Evolutionary conservation across 2,797 vertebrate species (phyloP).

Genomic region (Oreochromis mossambicus): DNA sequence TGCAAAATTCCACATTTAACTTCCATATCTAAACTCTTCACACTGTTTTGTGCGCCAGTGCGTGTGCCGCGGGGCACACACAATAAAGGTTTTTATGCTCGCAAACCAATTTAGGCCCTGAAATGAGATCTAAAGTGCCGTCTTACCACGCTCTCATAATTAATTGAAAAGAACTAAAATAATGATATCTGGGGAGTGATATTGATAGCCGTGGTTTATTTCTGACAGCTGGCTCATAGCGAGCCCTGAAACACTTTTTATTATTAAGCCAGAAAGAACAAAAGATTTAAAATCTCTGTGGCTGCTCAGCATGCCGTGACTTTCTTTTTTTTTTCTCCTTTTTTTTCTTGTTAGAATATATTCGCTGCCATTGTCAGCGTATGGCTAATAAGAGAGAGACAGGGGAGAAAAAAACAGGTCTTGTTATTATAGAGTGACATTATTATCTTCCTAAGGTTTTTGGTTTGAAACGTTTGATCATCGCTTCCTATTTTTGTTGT

Average conservation of each 20-base stretch:
- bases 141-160: conserved; percentile 68
- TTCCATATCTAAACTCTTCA: conserved; percentile 56
- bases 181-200: conserved; percentile 69
- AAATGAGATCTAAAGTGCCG: conserved; percentile 74
- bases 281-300: conserved; percentile 52
- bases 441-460: neutral
- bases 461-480: conserved; percentile 4
- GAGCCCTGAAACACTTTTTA: conserved; percentile 54
- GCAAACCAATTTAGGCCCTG: conserved; percentile 73
- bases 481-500: neutral
- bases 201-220: conserved; percentile 68
- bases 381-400: conserved; percentile 20
- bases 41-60: neutral
- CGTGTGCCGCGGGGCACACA: conserved; percentile 39
- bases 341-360: conserved; percentile 19
- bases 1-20: conserved; percentile 58
- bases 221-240: conserved; percentile 62
- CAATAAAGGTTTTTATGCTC: conserved; percentile 70
- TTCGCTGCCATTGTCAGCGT: conserved; percentile 23
- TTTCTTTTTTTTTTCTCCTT: conserved; percentile 1
- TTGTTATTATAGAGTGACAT: neutral
- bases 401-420: neutral
- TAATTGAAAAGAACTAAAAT: conserved; percentile 76
- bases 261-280: conserved; percentile 59
- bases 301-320: conserved; percentile 48